These are phyloP conservation scores for Alca torda DNA, from an alignment of 2,797 vertebrate species.

Conservation along the genomic window DNA sequence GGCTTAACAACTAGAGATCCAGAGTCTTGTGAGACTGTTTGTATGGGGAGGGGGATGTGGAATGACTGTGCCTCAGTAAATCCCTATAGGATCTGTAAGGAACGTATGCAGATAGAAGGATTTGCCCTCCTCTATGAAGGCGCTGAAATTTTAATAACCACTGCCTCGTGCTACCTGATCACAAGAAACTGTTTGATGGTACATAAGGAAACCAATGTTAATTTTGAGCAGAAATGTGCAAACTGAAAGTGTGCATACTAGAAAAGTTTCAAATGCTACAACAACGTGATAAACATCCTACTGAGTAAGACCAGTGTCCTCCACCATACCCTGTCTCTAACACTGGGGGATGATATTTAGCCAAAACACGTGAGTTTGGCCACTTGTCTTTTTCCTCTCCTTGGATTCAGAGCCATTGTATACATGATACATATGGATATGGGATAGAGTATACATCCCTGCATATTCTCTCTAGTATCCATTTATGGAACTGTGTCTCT, in stretches of 20 bases:
- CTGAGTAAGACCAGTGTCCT: background rate
- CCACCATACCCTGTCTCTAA: background rate
- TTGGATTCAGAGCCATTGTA: background rate
- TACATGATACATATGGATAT: accelerated
- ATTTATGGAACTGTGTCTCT: background rate
- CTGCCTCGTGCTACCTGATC: background rate
- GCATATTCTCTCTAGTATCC: background rate
- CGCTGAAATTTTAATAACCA: background rate
- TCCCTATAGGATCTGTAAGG: background rate
- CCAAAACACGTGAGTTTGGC: background rate
- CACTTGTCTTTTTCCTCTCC: background rate
- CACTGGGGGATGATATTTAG: background rate
- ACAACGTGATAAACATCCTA: background rate
- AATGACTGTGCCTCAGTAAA: background rate
- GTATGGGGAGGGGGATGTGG: background rate
- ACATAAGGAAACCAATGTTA: background rate
- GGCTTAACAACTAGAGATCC: background rate
- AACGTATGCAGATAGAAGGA: background rate
- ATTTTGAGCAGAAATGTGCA: background rate
- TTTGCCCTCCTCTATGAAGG: background rate
- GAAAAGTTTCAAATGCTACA: background rate
- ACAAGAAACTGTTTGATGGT: background rate
- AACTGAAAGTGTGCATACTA: background rate
- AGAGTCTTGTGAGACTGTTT: background rate
- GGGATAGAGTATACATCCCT: background rate